These are phyloP conservation scores for Perognathus longimembris DNA, from an alignment of 2,113 vertebrate species.

Conservation along the genomic window DNA sequence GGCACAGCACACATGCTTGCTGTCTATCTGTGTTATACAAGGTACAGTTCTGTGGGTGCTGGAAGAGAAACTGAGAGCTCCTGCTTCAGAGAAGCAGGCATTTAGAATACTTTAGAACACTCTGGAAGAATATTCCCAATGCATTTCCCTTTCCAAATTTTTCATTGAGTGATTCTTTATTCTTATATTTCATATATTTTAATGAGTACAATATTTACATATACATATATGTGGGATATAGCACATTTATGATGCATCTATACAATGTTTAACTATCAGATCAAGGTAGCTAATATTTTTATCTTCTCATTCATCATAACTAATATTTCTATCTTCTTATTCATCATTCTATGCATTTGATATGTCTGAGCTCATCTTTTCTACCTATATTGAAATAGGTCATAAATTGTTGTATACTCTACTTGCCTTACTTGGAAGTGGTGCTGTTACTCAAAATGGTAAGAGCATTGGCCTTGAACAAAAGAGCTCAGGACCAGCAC, in stretches of 20 bases:
- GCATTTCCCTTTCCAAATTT: background rate
- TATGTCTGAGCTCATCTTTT: background rate
- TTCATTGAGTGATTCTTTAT: background rate
- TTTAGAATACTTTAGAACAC: background rate
- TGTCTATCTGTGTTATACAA: background rate
- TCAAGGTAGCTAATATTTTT: background rate
- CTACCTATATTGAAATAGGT: background rate
- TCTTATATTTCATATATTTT: background rate
- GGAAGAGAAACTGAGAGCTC: background rate
- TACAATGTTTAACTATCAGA: background rate
- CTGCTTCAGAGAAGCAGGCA: background rate
- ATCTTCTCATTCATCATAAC: background rate
- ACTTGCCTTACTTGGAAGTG: too few species aligned
- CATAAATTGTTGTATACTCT: background rate
- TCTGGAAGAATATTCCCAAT: background rate
- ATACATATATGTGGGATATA: too few species aligned
- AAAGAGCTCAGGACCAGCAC: too few species aligned
- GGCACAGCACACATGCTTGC: background rate
- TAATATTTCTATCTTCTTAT: background rate
- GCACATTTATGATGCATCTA: background rate
- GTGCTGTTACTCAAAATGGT: too few species aligned
- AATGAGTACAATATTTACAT: background rate
- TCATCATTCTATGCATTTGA: background rate
- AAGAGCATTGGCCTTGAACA: too few species aligned
- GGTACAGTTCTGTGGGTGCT: too few species aligned